Percentiles rank a stretch among this genome's conserved stretches.
Conservation (phyloP, 2,888 invertebrate species). For the Micoletzkya japonica region DNA sequence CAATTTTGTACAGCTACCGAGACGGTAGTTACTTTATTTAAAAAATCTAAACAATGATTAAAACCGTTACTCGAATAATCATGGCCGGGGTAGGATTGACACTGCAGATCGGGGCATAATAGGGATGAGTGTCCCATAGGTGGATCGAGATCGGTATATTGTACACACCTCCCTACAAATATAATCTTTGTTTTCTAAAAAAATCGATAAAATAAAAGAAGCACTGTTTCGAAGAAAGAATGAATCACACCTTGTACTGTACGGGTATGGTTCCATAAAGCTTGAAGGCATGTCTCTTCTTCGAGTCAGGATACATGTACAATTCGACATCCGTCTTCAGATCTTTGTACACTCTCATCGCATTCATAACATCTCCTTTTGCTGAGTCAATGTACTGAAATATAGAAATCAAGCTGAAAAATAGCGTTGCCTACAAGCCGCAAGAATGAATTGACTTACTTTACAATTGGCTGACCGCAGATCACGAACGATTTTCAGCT, state of each 20-base stretch:
- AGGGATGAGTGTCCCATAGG: slow-evolving; percentile 95
- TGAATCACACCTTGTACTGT: slow-evolving; percentile 65
- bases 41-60: background rate
- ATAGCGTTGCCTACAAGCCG: background rate
- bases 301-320: slow-evolving; percentile 64
- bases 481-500: slow-evolving; percentile 26
- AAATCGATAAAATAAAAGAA: background rate
- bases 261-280: slow-evolving; percentile 69
- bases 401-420: background rate
- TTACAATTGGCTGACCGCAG: slow-evolving; percentile 19
- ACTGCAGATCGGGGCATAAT: slow-evolving; percentile 84
- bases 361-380: slow-evolving; percentile 52
- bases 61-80: slow-evolving; percentile 75
- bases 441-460: background rate
- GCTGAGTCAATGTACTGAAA: slow-evolving; percentile 50
- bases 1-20: slow-evolving; percentile 3
- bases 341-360: slow-evolving; percentile 52
- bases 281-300: slow-evolving; percentile 63
- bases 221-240: background rate
- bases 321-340: slow-evolving; percentile 49
- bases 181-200: background rate
- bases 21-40: background rate
- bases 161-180: slow-evolving; percentile 76
- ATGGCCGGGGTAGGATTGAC: slow-evolving; percentile 92
- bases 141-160: slow-evolving; percentile 96